Conservation (phyloP, 2,888 invertebrate species). For the Conomelus anceps region DNA sequence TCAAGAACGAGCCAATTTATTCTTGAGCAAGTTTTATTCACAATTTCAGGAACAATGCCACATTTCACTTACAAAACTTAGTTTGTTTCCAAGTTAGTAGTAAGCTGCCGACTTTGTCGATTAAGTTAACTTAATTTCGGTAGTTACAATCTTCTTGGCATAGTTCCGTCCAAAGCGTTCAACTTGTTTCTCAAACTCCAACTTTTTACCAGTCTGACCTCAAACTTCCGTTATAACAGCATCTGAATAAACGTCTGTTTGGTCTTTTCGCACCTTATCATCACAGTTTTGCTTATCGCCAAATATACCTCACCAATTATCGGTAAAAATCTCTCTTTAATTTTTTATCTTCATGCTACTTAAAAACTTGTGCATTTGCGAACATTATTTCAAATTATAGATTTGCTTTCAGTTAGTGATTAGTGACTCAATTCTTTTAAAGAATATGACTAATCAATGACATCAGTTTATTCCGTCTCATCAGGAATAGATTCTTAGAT, state of each 20-base stretch:
- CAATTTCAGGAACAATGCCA: not conserved
- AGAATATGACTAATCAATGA: too few relatives aligned
- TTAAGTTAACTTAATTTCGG: not conserved
- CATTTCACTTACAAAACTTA: not conserved
- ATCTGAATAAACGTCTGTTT: not conserved
- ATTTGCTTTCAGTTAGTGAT: too few relatives aligned
- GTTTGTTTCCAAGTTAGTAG: not conserved
- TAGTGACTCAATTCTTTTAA: too few relatives aligned
- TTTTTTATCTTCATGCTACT: not conserved
- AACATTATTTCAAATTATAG: too few relatives aligned
- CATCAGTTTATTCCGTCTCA: too few relatives aligned
- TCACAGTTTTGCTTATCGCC: not conserved
- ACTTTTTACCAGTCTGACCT: not conserved
- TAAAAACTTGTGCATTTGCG: too few relatives aligned
- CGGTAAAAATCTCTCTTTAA: too few relatives aligned
- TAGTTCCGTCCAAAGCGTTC: not conserved
- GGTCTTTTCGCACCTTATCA: not conserved
- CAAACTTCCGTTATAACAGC: not conserved
- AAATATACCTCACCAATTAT: too few relatives aligned
- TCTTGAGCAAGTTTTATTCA: not conserved
- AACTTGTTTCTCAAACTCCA: not conserved
- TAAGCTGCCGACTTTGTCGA: not conserved
- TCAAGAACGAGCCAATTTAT: not conserved
- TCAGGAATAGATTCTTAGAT: too few relatives aligned
- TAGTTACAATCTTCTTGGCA: not conserved